A percentile compares a stretch with the other conserved stretches of the same genome.
Evolutionary conservation across 2,888 invertebrate genomes (phyloP).

Genomic region (Orthosia incerta): DNA sequence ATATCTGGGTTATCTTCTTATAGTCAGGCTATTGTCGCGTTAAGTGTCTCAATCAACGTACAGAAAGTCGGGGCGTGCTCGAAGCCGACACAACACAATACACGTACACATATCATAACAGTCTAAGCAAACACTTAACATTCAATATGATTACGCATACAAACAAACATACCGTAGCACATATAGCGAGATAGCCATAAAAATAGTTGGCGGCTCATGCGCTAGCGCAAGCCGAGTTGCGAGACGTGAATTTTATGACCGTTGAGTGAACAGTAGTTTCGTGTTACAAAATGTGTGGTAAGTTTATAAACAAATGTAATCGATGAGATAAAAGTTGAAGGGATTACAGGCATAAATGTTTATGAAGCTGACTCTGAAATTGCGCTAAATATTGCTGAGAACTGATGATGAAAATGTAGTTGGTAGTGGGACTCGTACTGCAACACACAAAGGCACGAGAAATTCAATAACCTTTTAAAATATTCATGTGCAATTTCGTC

Average conservation of each 20-base stretch:
- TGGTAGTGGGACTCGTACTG: not conserved
- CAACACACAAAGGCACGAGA: not conserved
- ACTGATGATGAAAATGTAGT: slow-evolving; percentile 8
- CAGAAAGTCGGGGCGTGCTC: slow-evolving; percentile 36
- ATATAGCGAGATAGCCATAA: slow-evolving; percentile 61
- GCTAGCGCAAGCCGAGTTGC: slow-evolving; percentile 49
- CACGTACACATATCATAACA: slow-evolving; percentile 55
- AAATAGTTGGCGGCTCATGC: slow-evolving; percentile 55
- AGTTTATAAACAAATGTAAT: slow-evolving; percentile 51
- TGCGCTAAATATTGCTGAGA: slow-evolving; percentile 5
- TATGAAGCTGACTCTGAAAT: not conserved
- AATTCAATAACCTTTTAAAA: slow-evolving; percentile 6
- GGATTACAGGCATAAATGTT: slow-evolving; percentile 8
- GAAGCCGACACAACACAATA: slow-evolving; percentile 42
- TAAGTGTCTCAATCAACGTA: slow-evolving; percentile 52
- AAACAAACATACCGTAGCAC: slow-evolving; percentile 40
- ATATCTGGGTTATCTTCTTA: slow-evolving; percentile 25
- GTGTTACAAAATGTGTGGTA: slow-evolving; percentile 49
- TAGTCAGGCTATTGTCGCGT: slow-evolving; percentile 31
- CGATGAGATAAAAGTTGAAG: slow-evolving; percentile 31
- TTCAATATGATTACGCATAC: slow-evolving; percentile 62
- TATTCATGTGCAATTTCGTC: slow-evolving; percentile 21
- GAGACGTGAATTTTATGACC: slow-evolving; percentile 57
- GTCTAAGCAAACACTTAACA: slow-evolving; percentile 60
- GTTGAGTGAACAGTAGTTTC: slow-evolving; percentile 49